phyloP scores from a whole-genome alignment of 2,113 vertebrate genomes.

The Romanogobio albipinnatus region DNA sequence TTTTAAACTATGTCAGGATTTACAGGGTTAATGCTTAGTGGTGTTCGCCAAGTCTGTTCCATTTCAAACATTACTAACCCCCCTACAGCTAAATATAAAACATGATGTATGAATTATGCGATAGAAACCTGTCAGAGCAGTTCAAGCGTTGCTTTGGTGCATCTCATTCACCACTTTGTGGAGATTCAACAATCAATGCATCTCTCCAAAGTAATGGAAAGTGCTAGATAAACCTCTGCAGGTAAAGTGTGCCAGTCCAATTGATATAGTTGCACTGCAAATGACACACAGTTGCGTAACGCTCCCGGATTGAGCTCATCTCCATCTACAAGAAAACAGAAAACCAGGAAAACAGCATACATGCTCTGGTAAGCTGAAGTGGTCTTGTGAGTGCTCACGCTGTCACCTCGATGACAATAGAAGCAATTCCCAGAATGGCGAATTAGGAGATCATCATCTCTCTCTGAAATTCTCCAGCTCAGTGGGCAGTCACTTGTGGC shows the following conservation, averaged over 20 bases:
- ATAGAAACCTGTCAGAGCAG: background rate
- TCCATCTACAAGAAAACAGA: background rate
- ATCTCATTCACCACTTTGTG: background rate
- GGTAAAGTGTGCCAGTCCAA: background rate
- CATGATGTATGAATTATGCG: background rate
- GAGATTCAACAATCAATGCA: background rate
- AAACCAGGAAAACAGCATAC: background rate
- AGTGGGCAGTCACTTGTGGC: constrained; percentile 33
- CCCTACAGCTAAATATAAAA: too few relatives aligned
- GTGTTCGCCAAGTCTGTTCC: too few relatives aligned
- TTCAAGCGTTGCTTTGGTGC: background rate
- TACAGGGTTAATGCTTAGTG: too few relatives aligned
- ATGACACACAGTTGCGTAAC: background rate
- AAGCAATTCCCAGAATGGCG: constrained; percentile 33
- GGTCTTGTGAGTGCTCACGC: constrained; percentile 10
- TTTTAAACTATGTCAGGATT: too few relatives aligned
- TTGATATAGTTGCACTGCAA: background rate
- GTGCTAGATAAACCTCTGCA: background rate
- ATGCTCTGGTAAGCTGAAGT: constrained; percentile 18
- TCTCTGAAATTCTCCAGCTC: background rate
- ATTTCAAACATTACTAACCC: too few relatives aligned
- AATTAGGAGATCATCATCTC: constrained; percentile 28
- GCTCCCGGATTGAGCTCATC: too few relatives aligned
- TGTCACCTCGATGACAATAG: constrained; percentile 34
- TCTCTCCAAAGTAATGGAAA: background rate